Evolutionary conservation across 2,797 vertebrate species (phyloP).

Genomic region (Scomberomorus guttatus): DNA sequence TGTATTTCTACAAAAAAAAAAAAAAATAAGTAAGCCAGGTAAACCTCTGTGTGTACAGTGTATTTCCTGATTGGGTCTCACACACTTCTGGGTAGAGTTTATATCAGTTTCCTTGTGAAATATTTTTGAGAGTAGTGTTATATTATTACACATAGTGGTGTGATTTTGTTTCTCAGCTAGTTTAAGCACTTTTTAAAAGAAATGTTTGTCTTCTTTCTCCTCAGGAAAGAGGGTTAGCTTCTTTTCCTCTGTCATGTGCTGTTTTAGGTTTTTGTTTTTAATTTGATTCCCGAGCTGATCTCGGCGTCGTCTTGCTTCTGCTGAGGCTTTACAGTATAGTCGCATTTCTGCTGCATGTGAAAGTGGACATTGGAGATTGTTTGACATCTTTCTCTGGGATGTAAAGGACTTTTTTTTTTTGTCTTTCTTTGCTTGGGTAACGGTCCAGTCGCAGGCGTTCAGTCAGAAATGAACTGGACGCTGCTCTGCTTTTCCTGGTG

Average conservation of each 20-base stretch:
- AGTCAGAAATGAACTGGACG: slow-evolving; percentile 36
- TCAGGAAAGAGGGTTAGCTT: slow-evolving; percentile 10
- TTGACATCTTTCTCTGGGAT: slow-evolving; percentile 41
- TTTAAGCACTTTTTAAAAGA: slow-evolving; percentile 11
- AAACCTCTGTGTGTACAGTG: slow-evolving; percentile 31
- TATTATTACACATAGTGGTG: slow-evolving; percentile 59
- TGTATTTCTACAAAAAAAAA: slow-evolving; percentile 31
- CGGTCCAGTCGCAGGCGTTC: slow-evolving; percentile 29
- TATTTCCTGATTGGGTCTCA: slow-evolving; percentile 16
- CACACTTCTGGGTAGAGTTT: slow-evolving; percentile 32
- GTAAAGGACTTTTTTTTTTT: slow-evolving; percentile 22
- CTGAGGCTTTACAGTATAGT: slow-evolving; percentile 51
- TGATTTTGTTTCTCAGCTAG: slow-evolving; percentile 53
- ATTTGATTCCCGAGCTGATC: slow-evolving; percentile 19
- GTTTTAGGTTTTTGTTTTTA: slow-evolving; percentile 10
- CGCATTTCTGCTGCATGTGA: slow-evolving; percentile 70
- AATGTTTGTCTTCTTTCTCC: slow-evolving; percentile 1
- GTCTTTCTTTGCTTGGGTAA: slow-evolving; percentile 57
- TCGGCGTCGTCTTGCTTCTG: slow-evolving; percentile 33
- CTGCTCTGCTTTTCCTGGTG: slow-evolving; percentile 72
- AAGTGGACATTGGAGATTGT: slow-evolving; percentile 33
- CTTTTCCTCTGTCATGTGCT: slow-evolving; percentile 14
- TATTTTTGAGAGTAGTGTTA: slow-evolving; percentile 52
- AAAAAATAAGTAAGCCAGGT: slow-evolving; percentile 28
- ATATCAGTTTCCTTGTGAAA: slow-evolving; percentile 34